phyloP scores from a whole-genome alignment of 2,888 invertebrate species.

The Lissocephala sabroskyi region DNA sequence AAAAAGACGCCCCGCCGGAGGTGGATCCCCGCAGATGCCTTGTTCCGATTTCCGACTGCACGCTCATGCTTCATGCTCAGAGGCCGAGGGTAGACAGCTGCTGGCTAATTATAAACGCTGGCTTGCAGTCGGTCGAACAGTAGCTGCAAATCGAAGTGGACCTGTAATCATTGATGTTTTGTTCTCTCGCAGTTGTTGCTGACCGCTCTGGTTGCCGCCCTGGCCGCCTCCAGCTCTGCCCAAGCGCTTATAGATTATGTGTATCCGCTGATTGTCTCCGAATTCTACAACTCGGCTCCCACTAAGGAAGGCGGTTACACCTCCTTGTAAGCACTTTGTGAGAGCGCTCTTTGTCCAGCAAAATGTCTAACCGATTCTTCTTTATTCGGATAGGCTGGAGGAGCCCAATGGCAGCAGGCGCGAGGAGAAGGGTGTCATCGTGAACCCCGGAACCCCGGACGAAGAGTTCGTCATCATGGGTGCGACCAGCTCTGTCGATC shows the following conservation, averaged over 20 bases:
- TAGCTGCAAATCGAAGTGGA: neutral
- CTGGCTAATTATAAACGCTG: neutral
- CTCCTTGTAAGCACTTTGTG: conserved; percentile 67
- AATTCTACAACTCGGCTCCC: conserved; percentile 55
- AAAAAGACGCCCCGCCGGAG: too few relatives aligned
- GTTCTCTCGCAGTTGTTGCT: conserved; percentile 52
- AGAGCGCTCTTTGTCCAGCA: too few relatives aligned
- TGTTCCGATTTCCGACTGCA: too few relatives aligned
- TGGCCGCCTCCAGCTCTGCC: conserved; percentile 51
- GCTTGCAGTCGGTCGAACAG: neutral
- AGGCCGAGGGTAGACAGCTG: too few relatives aligned
- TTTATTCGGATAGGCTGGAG: too few relatives aligned
- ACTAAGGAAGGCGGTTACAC: conserved; percentile 69
- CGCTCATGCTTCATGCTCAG: too few relatives aligned
- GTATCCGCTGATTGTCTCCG: conserved; percentile 54
- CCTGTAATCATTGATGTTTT: neutral
- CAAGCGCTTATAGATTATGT: conserved; percentile 56
- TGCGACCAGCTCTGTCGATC: conserved; percentile 59
- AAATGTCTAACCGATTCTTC: too few relatives aligned
- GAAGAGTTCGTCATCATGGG: conserved; percentile 71
- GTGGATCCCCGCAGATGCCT: too few relatives aligned
- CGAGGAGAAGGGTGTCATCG: conserved; percentile 68
- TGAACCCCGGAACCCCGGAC: conserved; percentile 68
- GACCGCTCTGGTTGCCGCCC: conserved; percentile 43
- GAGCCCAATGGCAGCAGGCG: conserved; percentile 69